A percentile compares a stretch with the other conserved stretches of the same genome.
phyloP scores from a whole-genome alignment of 2,888 invertebrate species.

The Imbricaverruca yamaguchii region DNA sequence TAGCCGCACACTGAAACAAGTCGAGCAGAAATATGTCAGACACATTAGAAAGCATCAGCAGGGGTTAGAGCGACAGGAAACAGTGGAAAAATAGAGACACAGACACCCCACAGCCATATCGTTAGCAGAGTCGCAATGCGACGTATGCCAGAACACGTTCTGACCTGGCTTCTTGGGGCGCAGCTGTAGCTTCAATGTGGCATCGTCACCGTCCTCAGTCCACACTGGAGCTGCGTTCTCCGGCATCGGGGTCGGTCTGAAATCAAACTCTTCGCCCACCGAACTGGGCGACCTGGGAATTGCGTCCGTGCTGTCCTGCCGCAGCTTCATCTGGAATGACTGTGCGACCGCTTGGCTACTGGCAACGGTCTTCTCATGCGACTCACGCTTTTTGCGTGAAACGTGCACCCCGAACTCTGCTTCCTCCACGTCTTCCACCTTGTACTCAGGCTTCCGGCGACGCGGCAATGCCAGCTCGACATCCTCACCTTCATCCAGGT shows the following conservation, averaged over 20 bases:
- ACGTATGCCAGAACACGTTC: neutral
- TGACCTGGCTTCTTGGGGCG: neutral
- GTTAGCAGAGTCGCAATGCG: too few relatives aligned
- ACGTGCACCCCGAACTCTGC: neutral
- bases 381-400: neutral
- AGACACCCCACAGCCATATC: too few relatives aligned
- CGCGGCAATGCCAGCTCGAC: neutral
- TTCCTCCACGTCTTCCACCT: constrained; percentile 2
- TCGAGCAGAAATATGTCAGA: neutral
- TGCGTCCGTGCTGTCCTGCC: neutral
- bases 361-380: neutral
- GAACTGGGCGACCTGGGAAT: neutral
- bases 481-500: neutral
- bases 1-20: neutral
- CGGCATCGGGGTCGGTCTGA: neutral
- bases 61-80: neutral
- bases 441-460: neutral
- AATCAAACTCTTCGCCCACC: constrained; percentile 3
- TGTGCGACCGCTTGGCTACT: neutral
- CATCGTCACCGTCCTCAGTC: neutral
- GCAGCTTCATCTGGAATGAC: neutral
- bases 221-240: neutral
- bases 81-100: neutral
- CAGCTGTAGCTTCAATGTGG: neutral
- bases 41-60: neutral